phyloP scores from a whole-genome alignment of 2,888 invertebrate genomes.

The Noctua comes region DNA sequence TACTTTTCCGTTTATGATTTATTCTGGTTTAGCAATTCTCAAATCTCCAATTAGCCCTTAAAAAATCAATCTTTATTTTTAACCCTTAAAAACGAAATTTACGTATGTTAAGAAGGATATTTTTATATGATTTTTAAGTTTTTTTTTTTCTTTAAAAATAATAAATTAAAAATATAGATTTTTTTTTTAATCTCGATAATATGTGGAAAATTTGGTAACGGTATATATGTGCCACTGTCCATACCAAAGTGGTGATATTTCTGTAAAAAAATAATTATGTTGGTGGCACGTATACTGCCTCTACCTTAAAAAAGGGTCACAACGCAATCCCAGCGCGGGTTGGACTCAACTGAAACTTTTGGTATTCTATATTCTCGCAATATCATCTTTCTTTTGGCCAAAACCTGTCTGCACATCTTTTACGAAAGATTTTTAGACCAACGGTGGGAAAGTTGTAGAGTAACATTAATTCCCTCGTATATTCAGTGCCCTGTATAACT shows the following conservation, averaged over 20 bases:
- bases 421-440: not conserved
- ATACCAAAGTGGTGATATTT: too few relatives aligned
- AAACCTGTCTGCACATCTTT: not conserved
- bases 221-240: too few relatives aligned
- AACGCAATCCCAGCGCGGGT: not conserved
- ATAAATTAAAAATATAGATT: too few relatives aligned
- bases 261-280: too few relatives aligned
- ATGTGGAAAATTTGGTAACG: too few relatives aligned
- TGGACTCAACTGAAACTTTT: not conserved
- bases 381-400: not conserved
- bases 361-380: not conserved
- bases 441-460: not conserved
- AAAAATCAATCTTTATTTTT: not conserved
- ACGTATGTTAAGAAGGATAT: too few relatives aligned
- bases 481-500: not conserved
- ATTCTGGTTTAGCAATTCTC: not conserved
- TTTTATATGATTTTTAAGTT: too few relatives aligned
- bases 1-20: constrained; percentile 5
- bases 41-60: not conserved
- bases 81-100: too few relatives aligned
- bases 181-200: too few relatives aligned
- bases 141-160: too few relatives aligned
- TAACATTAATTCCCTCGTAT: not conserved
- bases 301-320: not conserved
- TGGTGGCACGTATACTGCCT: too few relatives aligned